phyloP scores from a whole-genome alignment of 2,113 vertebrate genomes.

The Atlantisia rogersi region DNA sequence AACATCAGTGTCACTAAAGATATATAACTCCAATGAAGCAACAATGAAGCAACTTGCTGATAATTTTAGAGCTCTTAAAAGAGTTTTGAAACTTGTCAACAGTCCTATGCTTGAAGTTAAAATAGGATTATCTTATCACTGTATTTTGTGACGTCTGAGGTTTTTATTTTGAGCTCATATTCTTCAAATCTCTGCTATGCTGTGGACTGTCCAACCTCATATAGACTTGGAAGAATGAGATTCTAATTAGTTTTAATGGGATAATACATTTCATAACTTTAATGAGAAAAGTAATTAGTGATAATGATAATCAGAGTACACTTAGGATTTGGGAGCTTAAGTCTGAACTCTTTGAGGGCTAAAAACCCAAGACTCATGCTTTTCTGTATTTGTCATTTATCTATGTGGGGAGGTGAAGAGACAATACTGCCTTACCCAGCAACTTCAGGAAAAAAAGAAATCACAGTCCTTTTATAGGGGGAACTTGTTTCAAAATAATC shows the following conservation, averaged over 20 bases:
- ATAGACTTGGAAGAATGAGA: background rate
- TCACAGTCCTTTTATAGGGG: background rate
- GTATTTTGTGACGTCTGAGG: background rate
- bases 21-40: background rate
- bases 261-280: background rate
- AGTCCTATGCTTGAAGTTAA: background rate
- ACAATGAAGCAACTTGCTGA: background rate
- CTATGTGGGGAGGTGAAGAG: background rate
- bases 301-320: background rate
- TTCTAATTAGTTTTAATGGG: background rate
- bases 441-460: background rate
- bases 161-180: background rate
- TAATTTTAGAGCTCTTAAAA: background rate
- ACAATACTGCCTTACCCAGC: background rate
- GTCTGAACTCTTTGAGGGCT: background rate
- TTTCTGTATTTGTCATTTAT: background rate
- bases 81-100: background rate
- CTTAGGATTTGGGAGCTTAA: background rate
- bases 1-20: fast-evolving
- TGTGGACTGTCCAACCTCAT: background rate
- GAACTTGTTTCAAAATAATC: background rate
- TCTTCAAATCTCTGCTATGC: background rate
- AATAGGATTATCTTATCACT: background rate
- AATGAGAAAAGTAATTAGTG: background rate
- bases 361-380: background rate